Conservation (phyloP, 1,140 invertebrate species). For the Musca vetustissima region DNA sequence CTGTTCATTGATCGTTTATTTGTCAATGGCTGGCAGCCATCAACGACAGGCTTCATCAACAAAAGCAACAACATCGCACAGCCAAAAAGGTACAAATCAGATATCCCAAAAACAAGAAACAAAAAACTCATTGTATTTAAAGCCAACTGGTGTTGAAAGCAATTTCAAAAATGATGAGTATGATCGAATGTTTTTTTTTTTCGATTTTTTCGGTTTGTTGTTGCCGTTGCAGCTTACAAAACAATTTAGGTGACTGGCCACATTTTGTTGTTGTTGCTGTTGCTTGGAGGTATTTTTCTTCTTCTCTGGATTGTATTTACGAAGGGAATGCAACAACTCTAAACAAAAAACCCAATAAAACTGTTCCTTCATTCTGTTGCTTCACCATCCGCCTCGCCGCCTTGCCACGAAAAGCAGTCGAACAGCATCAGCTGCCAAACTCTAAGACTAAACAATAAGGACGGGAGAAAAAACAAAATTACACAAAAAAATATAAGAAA, state of each 20-base stretch:
- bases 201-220: too few species aligned
- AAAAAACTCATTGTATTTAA: conserved; percentile 24
- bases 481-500: too few species aligned
- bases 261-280: background rate
- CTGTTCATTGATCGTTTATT: background rate
- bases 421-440: background rate
- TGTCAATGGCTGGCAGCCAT: background rate
- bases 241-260: conserved; percentile 4
- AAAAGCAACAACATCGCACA: background rate
- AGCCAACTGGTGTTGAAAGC: conserved; percentile 54
- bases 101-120: background rate
- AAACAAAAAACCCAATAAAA: background rate
- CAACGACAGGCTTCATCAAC: background rate
- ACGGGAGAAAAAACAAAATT: too few species aligned
- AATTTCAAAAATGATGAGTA: conserved; percentile 57
- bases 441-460: too few species aligned
- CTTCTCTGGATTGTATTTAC: too few species aligned
- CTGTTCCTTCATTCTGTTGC: background rate
- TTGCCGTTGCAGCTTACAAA: too few species aligned
- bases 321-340: too few species aligned
- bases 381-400: too few species aligned
- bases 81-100: background rate
- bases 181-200: conserved; percentile 42
- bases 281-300: background rate
- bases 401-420: background rate